phyloP scores from a whole-genome alignment of 2,888 invertebrate species.

The Melieria omissa region DNA sequence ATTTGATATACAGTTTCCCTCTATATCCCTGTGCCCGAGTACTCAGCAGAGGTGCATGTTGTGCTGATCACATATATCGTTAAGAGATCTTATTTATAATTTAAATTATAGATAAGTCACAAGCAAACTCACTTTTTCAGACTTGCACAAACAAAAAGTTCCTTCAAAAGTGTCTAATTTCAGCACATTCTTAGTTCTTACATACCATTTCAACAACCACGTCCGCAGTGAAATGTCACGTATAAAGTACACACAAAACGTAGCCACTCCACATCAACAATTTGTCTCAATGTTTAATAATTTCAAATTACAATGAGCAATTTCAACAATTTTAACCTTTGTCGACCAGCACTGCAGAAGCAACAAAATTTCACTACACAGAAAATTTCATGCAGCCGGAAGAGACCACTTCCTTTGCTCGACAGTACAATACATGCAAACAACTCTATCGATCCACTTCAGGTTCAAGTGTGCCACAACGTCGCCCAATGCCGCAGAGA shows the following conservation, averaged over 20 bases:
- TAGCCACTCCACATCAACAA: no score
- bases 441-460: slow-evolving; percentile 40
- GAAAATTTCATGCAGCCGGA: not conserved
- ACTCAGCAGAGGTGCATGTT: no score
- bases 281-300: not conserved
- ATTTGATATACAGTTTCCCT: no score
- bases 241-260: not conserved
- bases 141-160: no score
- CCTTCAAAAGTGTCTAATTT: not conserved
- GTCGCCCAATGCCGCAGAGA: not conserved
- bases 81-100: no score
- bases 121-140: no score
- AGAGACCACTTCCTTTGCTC: not conserved
- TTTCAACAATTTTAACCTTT: not conserved
- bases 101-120: no score
- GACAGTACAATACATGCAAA: slow-evolving; percentile 3
- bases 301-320: not conserved
- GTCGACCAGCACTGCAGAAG: not conserved
- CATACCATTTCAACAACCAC: not conserved
- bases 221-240: not conserved
- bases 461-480: slow-evolving; percentile 6
- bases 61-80: no score
- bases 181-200: not conserved
- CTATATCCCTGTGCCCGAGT: no score
- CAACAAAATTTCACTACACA: not conserved